Percentiles rank a stretch among this genome's conserved stretches.
These are phyloP conservation scores for Hapalemur alaotrensis DNA, from an alignment of 2,797 vertebrate genomes.

Conservation along the genomic window DNA sequence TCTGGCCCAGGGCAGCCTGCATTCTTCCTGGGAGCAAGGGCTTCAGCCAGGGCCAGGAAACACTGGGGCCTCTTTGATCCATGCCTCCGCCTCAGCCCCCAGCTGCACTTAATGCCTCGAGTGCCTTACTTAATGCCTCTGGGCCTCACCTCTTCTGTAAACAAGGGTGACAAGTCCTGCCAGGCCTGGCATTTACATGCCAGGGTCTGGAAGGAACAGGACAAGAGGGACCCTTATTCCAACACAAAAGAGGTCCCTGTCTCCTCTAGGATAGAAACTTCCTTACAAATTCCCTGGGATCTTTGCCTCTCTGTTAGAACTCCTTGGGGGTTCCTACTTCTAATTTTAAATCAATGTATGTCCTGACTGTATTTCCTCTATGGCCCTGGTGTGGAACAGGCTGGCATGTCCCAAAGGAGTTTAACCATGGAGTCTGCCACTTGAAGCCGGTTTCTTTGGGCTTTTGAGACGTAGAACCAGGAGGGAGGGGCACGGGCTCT, in stretches of 20 bases:
- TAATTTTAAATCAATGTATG: background rate
- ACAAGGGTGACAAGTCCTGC: background rate
- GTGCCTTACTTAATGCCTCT: background rate
- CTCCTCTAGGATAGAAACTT: background rate
- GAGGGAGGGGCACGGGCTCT: background rate
- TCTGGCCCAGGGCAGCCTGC: rapidly evolving
- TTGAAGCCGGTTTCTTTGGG: background rate
- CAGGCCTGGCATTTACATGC: background rate
- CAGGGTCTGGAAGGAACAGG: background rate
- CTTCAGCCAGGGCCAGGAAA: background rate
- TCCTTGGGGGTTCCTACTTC: background rate
- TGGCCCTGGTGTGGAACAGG: background rate
- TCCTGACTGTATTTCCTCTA: too few relatives aligned
- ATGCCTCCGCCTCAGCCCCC: background rate
- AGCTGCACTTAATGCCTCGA: background rate
- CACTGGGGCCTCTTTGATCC: background rate
- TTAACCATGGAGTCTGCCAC: too few relatives aligned
- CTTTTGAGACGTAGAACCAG: background rate
- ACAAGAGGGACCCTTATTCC: background rate
- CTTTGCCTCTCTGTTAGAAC: background rate
- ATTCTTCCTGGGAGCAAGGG: background rate
- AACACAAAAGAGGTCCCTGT: background rate
- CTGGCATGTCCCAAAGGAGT: background rate
- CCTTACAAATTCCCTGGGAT: background rate
- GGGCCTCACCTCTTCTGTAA: background rate